These are phyloP conservation scores for Physocephala rufipes DNA, from an alignment of 2,888 invertebrate species.

Conservation along the genomic window DNA sequence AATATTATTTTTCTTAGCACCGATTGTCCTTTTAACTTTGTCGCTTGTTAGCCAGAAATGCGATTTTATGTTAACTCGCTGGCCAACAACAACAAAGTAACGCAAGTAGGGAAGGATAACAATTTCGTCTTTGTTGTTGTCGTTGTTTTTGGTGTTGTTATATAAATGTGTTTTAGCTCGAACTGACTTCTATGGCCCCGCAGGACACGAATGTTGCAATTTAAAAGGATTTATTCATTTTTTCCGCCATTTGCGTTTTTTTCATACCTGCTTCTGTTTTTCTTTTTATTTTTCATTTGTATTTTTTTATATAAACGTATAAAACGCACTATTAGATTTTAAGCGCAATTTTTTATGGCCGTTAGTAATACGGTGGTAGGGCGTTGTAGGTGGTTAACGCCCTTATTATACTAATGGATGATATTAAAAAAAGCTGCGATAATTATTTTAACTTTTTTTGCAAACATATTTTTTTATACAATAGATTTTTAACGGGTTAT, in stretches of 20 bases:
- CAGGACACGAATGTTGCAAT: conserved; percentile 60
- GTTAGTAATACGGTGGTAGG: background rate
- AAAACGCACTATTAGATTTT: conserved; percentile 10
- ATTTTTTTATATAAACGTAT: background rate
- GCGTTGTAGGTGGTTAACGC: background rate
- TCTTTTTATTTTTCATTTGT: background rate
- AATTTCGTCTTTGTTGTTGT: conserved; percentile 38
- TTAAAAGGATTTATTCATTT: conserved; percentile 61
- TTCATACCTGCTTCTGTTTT: conserved; percentile 29
- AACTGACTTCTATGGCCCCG: conserved; percentile 50
- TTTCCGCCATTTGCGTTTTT: conserved; percentile 38
- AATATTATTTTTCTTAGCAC: conserved; percentile 32
- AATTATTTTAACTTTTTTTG: conserved; percentile 12
- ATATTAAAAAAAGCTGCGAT: background rate
- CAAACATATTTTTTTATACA: no score
- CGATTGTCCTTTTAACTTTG: conserved; percentile 57
- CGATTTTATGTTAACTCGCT: conserved; percentile 37
- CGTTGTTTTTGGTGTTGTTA: conserved; percentile 7
- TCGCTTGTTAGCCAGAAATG: conserved; percentile 43
- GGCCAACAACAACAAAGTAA: conserved; percentile 14
- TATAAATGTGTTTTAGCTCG: conserved; percentile 41
- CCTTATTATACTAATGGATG: conserved; percentile 15
- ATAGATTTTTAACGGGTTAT: no score
- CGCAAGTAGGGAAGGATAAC: background rate
- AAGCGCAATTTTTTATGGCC: background rate